Base-by-base conservation (phyloP, 2,113 vertebrate species). In the Shinisaurus crocodilurus region DNA sequence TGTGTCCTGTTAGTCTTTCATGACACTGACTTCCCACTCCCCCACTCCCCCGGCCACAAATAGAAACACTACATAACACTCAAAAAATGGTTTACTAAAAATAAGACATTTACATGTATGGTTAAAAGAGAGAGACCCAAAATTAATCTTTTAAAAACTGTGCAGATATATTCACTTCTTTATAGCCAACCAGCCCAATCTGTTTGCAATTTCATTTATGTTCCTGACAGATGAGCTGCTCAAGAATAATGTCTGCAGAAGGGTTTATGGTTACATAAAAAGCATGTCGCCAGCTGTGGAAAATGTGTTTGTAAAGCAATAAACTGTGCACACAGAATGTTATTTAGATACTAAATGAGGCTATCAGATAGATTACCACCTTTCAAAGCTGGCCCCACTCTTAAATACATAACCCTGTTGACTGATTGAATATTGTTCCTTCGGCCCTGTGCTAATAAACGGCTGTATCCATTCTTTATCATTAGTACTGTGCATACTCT, bases 331-430 rank as follows among this genome's bases (percentile, higher is more conserved):
- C 77, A 85, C 0, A 90, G 92, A 48, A 86, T 48, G 93, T 84
- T 97, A 93, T 96, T 97, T 97, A 94, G 91, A 90, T 93, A 93
- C 87, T 40, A 95, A 95, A 92, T 40, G 48, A 90, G 75, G 89
- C 79, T 91, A 82, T 89, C 3, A 1, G 93, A 92, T 81, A 93
- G 90, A 85, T 87, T 95, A 93, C 95, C 85, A 88, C 5, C 43
- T n/a, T 91, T 27, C 60, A 70, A 96, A 87, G 57, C 94, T 67
- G 92, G 89, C 94, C 86, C 89, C 9, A 67, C 72, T 88, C 92
- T 88, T 93, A 85, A 20, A 88, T 85, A 0, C 54, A n/a, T n/a
- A 91, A 89, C 86, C 82, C 88, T 82, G 90, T 86, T 86, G 92
- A 93, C 32, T 60, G 94, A 81, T 54, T 86, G 70, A 76, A 90